Evolutionary conservation across 2,888 invertebrate genomes (phyloP), one percentile per base, ranked within the genome.

Genomic region (Dicranocentrus wangi): DNA sequence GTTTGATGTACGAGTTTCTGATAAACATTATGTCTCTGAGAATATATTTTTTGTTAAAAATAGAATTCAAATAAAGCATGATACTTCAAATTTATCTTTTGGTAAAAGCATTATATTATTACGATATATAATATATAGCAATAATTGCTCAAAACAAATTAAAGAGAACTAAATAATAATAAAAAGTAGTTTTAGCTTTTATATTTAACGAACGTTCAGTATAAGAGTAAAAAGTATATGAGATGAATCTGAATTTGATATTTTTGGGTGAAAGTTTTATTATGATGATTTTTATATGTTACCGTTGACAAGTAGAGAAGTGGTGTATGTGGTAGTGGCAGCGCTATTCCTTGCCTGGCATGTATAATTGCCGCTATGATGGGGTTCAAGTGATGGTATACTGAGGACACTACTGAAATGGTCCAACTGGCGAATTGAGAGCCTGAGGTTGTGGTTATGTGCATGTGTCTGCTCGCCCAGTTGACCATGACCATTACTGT

Each of bases 361-460:
- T 66, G 90, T 90, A 88, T 90, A 91, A 88, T 90, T 90, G 82
- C 90, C 91, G 76, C 89, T 88, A 87, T 91, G 90, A 73, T 88
- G 88, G 7, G 90, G 90, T 69, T 89, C 89, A 75, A 91, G 90
- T 81, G 89, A 89, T 83, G 89, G 88, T 85, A 91, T 91, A 88
- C 89, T 90, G 82, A 91, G 89, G 86, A 91, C 90, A 88, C 91
- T 90, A 87, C 91, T 91, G 89, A 91, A 91, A 88, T 91, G 90
- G 88, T 91, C 91, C 89, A 91, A 90, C 89, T 91, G 91, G 87
- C 91, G 90, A 87, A 91, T 89, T 88, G 90, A 90, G 88, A 91
- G 90, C 88, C 89, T 88, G 88, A 77, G 77, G 77, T 88, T 88
- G 83, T 86, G 86, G 82, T 77, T 61, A 65, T 76, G 75, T 77